phyloP scores from a whole-genome alignment of 1,140 invertebrate species.

The Carcinoscorpius rotundicauda region DNA sequence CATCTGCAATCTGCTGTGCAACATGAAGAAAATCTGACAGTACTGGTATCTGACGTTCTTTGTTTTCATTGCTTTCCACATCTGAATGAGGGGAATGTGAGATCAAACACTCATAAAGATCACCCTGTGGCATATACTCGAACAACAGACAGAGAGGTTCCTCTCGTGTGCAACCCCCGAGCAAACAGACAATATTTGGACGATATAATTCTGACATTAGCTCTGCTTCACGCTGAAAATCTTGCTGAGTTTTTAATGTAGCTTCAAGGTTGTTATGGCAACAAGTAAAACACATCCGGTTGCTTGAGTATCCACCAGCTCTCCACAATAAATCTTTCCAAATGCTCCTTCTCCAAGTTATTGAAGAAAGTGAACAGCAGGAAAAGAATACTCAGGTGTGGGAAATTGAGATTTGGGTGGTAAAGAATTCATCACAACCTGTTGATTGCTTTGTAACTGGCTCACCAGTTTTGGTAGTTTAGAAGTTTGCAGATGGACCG shows the following conservation, averaged over 20 bases:
- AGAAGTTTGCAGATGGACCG: constrained; percentile 13
- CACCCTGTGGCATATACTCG: constrained; percentile 80
- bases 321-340: constrained; percentile 87
- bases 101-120: constrained; percentile 63
- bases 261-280: constrained; percentile 88
- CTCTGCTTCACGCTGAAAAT: constrained; percentile 77
- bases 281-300: constrained; percentile 45
- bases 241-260: constrained; percentile 80
- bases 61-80: constrained; percentile 37
- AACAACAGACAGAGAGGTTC: constrained; percentile 91
- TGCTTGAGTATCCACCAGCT: constrained; percentile 32
- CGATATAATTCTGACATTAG: constrained; percentile 85
- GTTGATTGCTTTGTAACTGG: constrained; percentile 9
- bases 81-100: neutral
- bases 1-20: constrained; percentile 55
- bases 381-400: constrained; percentile 45
- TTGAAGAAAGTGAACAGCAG: constrained; percentile 74
- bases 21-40: neutral
- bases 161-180: constrained; percentile 79
- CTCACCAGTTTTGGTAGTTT: constrained; percentile 10
- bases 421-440: constrained; percentile 56
- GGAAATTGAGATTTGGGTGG: constrained; percentile 41
- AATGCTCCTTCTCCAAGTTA: constrained; percentile 93
- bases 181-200: constrained; percentile 87
- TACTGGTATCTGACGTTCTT: constrained; percentile 27